Conservation (phyloP, 2,888 invertebrate species). For the Scaeva pyrastri region DNA sequence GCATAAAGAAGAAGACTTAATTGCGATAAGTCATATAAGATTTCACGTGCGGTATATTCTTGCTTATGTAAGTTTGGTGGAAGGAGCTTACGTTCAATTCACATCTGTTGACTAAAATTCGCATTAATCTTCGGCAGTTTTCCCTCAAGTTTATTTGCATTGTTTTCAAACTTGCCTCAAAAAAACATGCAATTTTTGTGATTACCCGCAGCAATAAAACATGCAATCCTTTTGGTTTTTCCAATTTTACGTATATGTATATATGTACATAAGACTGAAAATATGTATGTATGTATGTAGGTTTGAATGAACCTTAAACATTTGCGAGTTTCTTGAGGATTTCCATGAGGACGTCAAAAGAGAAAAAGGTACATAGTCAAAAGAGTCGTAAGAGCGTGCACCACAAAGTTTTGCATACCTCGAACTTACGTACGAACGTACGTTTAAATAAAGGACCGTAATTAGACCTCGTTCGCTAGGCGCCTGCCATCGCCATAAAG, state of each 20-base stretch:
- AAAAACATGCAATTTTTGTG: constrained; percentile 61
- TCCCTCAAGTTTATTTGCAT: constrained; percentile 4
- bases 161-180: constrained; percentile 2
- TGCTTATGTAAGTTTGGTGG: no score
- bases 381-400: constrained; percentile 16
- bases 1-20: constrained; percentile 14
- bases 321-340: constrained; percentile 8
- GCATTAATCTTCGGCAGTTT: constrained; percentile 52
- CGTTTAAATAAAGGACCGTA: constrained; percentile 16
- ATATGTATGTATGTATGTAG: no score
- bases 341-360: not conserved
- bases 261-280: not conserved
- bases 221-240: constrained; percentile 51
- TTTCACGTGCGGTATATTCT: not conserved
- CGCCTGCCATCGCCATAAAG: constrained; percentile 43
- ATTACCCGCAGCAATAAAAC: constrained; percentile 54
- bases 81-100: not conserved
- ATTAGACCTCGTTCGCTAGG: constrained; percentile 58
- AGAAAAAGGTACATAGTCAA: constrained; percentile 38
- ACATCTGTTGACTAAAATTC: constrained; percentile 31
- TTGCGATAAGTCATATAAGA: constrained; percentile 2
- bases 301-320: not conserved
- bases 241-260: constrained; percentile 5
- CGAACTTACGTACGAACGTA: no score
- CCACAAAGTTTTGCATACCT: constrained; percentile 23